These are phyloP conservation scores for Sipha flava DNA, from an alignment of 1,140 invertebrate species.

Conservation along the genomic window DNA sequence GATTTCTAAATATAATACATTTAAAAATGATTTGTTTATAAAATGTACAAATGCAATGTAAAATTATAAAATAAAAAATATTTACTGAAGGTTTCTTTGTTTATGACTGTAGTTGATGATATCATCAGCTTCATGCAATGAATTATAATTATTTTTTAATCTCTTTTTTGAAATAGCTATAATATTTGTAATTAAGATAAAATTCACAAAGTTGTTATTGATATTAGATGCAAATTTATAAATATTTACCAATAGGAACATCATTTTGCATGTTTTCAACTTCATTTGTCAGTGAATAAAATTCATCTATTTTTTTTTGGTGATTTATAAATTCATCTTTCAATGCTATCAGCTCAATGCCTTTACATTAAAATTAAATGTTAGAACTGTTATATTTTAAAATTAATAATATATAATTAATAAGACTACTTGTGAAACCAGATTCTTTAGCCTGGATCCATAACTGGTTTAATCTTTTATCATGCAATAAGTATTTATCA, in stretches of 20 bases:
- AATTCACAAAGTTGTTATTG: too few relatives aligned
- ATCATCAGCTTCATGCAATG: background rate
- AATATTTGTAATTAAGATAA: background rate
- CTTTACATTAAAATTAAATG: conserved; percentile 44
- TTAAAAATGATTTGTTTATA: background rate
- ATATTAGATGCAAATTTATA: background rate
- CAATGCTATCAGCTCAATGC: conserved; percentile 68
- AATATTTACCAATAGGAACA: conserved; percentile 55
- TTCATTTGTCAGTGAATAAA: conserved; percentile 67
- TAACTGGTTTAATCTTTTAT: conserved; percentile 80
- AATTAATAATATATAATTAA: background rate
- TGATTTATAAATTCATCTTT: conserved; percentile 86
- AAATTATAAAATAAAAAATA: background rate
- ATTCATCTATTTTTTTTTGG: conserved; percentile 86
- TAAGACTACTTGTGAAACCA: conserved; percentile 60
- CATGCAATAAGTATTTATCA: conserved; percentile 72
- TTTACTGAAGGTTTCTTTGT: background rate
- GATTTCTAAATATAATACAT: conserved; percentile 50
- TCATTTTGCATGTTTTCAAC: conserved; percentile 51
- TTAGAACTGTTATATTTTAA: background rate
- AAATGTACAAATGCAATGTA: background rate
- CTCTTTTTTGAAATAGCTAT: conserved; percentile 9
- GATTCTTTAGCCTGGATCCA: conserved; percentile 81
- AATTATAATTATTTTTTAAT: conserved; percentile 14
- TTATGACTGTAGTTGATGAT: background rate